Evolutionary conservation across 2,113 vertebrate species (phyloP), one percentile per base, ranked within the genome.

Genomic region (Pavo muticus): DNA sequence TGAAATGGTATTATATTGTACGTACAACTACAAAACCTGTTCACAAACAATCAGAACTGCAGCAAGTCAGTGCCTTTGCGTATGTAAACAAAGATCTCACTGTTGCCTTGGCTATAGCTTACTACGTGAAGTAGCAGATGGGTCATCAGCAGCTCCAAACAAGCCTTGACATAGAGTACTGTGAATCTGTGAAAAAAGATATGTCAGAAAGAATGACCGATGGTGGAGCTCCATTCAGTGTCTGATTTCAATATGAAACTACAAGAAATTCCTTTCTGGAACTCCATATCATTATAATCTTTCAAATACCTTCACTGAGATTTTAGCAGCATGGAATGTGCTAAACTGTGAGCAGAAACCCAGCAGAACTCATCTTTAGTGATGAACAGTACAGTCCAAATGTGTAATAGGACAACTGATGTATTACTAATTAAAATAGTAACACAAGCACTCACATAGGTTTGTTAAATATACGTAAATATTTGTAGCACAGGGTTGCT

Each of bases 21-120:
- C 70, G 48, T 75, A 44, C 44, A 91, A 70, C 56, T 92, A 89
- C 86, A 95, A 67, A 94, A 93, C 12, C 82, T 96, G 75, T 59
- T 88, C 69, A 57, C 77, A 76, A 71, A 65, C 95, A 87, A 72
- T 80, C 77, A 93, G 87, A 96, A 59, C 67, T 45, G 39, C 9
- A 12, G n/a, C 57, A 88, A 84, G 85, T 37, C 79, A 52, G 69
- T 57, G 79, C 82, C 42, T 76, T 79, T 80, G 27, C 72, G 37
- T 37, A 3, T 9, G 52, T 79, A 72, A 93, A 88, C 37, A 67
- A 76, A 93, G 69, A n/a, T 45, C 45, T 90, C 69, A 57, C 68
- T 47, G 21, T 57, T 82, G 86, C 77, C 63, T 73, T 78, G 84
- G 32, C 60, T 77, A 1, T 48, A 17, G 19, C 8, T 87, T 79